phyloP scores from a whole-genome alignment of 1,140 invertebrate genomes.

The Andrena cerasifolii region DNA sequence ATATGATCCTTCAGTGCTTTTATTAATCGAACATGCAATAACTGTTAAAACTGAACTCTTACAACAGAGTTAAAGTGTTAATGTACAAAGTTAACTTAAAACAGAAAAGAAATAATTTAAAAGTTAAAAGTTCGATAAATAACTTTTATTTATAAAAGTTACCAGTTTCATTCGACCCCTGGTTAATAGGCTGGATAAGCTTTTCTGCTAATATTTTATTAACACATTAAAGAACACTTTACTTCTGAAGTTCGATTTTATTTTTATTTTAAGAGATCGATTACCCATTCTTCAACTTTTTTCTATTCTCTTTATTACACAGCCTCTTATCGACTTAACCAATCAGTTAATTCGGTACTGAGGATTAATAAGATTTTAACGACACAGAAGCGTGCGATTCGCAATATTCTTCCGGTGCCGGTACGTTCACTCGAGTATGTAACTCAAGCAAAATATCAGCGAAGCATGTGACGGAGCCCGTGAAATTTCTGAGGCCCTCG shows the following conservation, averaged over 20 bases:
- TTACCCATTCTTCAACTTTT: neutral
- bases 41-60: too few relatives aligned
- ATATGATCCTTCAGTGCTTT: too few relatives aligned
- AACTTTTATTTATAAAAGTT: neutral
- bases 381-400: neutral
- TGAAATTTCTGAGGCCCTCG: neutral
- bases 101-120: too few relatives aligned
- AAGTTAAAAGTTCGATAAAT: too few relatives aligned
- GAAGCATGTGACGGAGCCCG: neutral
- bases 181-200: too few relatives aligned
- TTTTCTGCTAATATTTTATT: too few relatives aligned
- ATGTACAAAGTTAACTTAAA: too few relatives aligned
- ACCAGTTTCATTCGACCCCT: too few relatives aligned
- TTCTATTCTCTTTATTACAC: too few relatives aligned
- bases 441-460: neutral
- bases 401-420: neutral
- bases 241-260: neutral
- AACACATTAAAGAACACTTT: too few relatives aligned
- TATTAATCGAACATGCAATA: too few relatives aligned
- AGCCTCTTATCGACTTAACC: neutral
- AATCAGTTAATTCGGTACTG: neutral
- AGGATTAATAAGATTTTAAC: neutral
- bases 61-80: too few relatives aligned
- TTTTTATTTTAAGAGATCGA: neutral
- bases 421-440: neutral